Evolutionary conservation across 1,140 invertebrate genomes (phyloP), one percentile per base, ranked within the genome.

Genomic region (Semibalanus balanoides): DNA sequence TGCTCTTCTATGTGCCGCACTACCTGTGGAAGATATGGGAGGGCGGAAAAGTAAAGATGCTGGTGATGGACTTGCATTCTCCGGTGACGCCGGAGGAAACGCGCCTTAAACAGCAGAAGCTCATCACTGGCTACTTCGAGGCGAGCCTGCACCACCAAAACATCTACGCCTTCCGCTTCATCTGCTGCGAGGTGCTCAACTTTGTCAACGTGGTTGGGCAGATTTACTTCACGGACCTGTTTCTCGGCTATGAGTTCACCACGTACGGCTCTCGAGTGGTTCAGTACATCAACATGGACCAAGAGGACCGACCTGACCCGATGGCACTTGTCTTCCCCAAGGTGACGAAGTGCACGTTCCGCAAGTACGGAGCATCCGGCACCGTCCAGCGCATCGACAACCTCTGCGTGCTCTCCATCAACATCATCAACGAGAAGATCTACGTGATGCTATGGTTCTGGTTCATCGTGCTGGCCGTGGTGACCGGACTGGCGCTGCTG

Each of bases 11-110:
- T 64, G 11, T 89, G 64, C 91, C 91, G 0, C 85, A 88, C 3
- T 91, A 89, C 81, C 79, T 93, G 0, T 93, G 91, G 91, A 92
- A 91, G 76, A 78, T 77, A 30, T 79, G 77, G 76, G 83, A 84
- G 78, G 78, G 76, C 28, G 81, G 81, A 22, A 80, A 79, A 64
- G 43, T 25, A 64, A 64, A 64, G 40, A 78, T 78, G 27, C 79
- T 84, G 35, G 78, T 82, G 0, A 76, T 70, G 22, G 71, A 77
- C 0, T 64, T 25, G n/a, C n/a, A n/a, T n/a, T n/a, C n/a, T n/a
- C n/a, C n/a, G n/a, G n/a, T n/a, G n/a, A n/a, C n/a, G n/a, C n/a
- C n/a, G n/a, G n/a, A n/a, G n/a, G n/a, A n/a, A n/a, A n/a, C n/a
- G n/a, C n/a, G n/a, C n/a, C n/a, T n/a, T n/a, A n/a, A n/a, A n/a